Conservation (phyloP, 1,140 invertebrate genomes). For the Onthophagus taurus region DNA sequence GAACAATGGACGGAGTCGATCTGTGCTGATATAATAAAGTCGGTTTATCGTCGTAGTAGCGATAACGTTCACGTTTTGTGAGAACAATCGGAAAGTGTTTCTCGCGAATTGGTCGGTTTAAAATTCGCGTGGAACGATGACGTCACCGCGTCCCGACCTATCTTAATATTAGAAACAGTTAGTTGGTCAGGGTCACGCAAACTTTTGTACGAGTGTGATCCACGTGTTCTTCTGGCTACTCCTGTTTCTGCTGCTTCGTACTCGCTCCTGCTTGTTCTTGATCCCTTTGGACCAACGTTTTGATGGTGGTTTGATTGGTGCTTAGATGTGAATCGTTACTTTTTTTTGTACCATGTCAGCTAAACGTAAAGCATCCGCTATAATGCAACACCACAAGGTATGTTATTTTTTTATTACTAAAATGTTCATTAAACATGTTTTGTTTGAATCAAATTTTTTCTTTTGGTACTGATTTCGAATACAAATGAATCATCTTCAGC, state of each 20-base stretch:
- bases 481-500: too few relatives aligned
- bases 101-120: conserved; percentile 2
- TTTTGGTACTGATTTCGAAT: too few relatives aligned
- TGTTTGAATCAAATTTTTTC: too few relatives aligned
- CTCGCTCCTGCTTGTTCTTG: too few relatives aligned
- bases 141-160: conserved; percentile 29
- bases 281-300: too few relatives aligned
- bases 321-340: conserved; percentile 2
- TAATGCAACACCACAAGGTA: conserved; percentile 52
- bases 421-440: too few relatives aligned
- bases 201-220: conserved; percentile 10
- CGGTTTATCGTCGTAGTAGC: too few relatives aligned
- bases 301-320: too few relatives aligned
- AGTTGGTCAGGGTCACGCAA: conserved; percentile 29
- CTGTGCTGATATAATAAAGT: too few relatives aligned
- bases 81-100: too few relatives aligned
- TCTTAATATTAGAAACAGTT: conserved; percentile 32
- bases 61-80: too few relatives aligned
- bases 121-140: conserved; percentile 20
- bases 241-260: background rate
- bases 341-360: conserved; percentile 39
- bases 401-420: conserved; percentile 18
- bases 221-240: conserved; percentile 11
- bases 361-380: conserved; percentile 49
- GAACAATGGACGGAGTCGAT: too few relatives aligned